These are phyloP conservation scores for Anneissia japonica DNA, from an alignment of 35 echinoderm and acorn worm genomes.

Conservation along the genomic window DNA sequence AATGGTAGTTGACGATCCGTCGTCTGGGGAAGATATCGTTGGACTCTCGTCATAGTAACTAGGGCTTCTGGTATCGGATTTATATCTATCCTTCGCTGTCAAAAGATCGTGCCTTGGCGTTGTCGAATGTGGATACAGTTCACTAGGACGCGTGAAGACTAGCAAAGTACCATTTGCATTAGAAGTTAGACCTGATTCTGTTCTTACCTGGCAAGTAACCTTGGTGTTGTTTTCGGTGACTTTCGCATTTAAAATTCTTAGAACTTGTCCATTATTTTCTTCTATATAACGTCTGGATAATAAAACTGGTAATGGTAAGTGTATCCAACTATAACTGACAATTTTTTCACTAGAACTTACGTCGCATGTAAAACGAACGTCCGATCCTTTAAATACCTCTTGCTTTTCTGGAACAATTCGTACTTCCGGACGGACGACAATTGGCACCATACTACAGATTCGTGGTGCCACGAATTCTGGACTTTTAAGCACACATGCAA, in stretches of 20 bases:
- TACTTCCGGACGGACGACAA: not conserved
- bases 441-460: not conserved
- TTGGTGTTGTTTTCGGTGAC: not conserved
- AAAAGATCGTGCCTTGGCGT: not conserved
- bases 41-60: not conserved
- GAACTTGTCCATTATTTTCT: not conserved
- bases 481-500: not conserved
- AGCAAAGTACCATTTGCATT: not conserved
- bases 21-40: not conserved
- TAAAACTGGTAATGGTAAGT: not conserved
- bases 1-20: not conserved
- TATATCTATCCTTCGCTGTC: not conserved
- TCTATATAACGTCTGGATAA: not conserved
- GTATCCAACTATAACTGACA: not conserved
- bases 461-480: not conserved
- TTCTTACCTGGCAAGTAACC: not conserved
- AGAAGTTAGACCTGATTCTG: not conserved
- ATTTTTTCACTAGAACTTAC: not conserved
- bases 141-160: not conserved
- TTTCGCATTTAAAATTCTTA: not conserved
- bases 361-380: not conserved
- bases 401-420: not conserved
- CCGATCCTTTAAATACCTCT: not conserved
- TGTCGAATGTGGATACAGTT: not conserved
- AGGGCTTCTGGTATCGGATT: not conserved